These are phyloP conservation scores for Strix aluco DNA, from an alignment of 2,113 vertebrate species.

Conservation along the genomic window DNA sequence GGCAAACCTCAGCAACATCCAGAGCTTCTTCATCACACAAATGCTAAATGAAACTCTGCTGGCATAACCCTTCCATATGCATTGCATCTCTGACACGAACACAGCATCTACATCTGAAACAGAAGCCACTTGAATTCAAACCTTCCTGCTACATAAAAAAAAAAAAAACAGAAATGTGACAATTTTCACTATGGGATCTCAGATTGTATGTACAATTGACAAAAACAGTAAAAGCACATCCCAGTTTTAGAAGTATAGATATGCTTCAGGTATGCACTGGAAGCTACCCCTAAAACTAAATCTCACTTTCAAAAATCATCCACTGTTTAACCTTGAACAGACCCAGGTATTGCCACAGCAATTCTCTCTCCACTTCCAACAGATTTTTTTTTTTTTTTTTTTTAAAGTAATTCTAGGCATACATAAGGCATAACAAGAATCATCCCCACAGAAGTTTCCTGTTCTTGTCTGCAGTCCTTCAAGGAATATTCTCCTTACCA, in stretches of 20 bases:
- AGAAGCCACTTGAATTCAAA: neutral
- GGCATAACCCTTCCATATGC: neutral
- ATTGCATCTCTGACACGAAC: neutral
- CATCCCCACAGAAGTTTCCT: neutral
- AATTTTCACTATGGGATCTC: neutral
- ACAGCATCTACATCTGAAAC: neutral
- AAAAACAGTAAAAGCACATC: neutral
- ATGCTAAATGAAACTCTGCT: neutral
- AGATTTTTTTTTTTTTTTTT: neutral
- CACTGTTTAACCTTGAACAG: neutral
- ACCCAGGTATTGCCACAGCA: neutral
- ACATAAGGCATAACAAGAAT: neutral
- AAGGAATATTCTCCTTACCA: neutral
- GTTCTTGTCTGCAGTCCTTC: neutral
- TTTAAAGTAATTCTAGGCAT: neutral
- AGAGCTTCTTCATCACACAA: neutral
- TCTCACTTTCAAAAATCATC: neutral
- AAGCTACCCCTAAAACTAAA: neutral
- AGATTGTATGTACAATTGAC: rapidly evolving
- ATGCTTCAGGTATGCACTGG: neutral
- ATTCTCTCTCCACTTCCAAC: neutral
- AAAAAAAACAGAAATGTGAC: neutral
- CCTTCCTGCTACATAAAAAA: neutral
- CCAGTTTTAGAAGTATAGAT: neutral
- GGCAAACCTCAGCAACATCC: neutral